These are phyloP conservation scores for Petrocephalus microphthalmus DNA, from an alignment of 2,113 vertebrate species.

Conservation along the genomic window DNA sequence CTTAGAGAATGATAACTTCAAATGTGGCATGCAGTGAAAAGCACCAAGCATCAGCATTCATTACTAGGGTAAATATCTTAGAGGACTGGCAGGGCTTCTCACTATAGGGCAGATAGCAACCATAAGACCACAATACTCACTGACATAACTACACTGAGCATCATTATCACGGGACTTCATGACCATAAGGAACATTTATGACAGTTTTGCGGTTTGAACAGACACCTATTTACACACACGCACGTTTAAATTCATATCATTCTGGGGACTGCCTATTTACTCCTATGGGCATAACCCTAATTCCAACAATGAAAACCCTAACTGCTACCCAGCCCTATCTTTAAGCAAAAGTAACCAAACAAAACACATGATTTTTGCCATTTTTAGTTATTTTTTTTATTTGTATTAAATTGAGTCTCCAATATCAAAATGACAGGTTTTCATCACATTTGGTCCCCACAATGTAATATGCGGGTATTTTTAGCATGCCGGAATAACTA, in stretches of 20 bases:
- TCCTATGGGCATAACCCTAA: too few relatives aligned
- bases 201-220: conserved; percentile 28
- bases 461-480: neutral
- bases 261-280: too few relatives aligned
- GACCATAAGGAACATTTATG: conserved; percentile 17
- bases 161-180: neutral
- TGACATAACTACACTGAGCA: neutral
- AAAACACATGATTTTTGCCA: too few relatives aligned
- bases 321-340: neutral
- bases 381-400: too few relatives aligned
- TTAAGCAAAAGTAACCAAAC: neutral
- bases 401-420: too few relatives aligned
- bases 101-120: neutral
- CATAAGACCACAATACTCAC: neutral
- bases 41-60: neutral
- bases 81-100: neutral
- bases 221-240: neutral
- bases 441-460: neutral
- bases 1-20: neutral
- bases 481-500: neutral
- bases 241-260: too few relatives aligned
- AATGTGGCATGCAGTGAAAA: neutral
- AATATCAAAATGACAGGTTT: neutral
- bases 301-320: too few relatives aligned
- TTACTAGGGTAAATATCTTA: neutral